A percentile compares a stretch with the other conserved stretches of the same genome.
Conservation (phyloP, 2,888 invertebrate genomes). For the Resseliella maxima region DNA sequence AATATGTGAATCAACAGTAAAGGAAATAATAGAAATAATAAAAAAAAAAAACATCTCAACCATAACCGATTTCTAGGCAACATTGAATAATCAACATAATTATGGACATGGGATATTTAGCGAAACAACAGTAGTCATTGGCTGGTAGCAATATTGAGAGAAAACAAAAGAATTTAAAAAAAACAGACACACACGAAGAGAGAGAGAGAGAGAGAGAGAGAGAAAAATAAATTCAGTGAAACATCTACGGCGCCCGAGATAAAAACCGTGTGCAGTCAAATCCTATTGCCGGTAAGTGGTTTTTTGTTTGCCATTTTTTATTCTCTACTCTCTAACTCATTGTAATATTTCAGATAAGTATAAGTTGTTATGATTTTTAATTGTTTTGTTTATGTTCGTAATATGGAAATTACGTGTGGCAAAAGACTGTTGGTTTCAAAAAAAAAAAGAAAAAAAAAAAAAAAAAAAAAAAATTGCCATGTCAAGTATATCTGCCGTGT, state of each 20-base stretch:
- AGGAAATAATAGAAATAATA: background rate
- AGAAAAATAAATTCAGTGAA: background rate
- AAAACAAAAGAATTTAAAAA: background rate
- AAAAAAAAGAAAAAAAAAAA: background rate
- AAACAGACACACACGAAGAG: background rate
- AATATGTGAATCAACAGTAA: background rate
- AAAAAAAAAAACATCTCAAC: background rate
- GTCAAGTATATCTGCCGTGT: background rate
- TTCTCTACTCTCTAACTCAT: background rate
- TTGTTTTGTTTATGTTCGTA: background rate
- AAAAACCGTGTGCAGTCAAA: background rate
- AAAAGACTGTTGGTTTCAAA: background rate
- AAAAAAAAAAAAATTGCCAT: background rate
- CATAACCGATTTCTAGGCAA: too few relatives aligned
- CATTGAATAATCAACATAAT: background rate
- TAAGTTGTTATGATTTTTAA: background rate
- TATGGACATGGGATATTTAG: background rate
- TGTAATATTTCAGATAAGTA: background rate
- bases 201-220: too few relatives aligned
- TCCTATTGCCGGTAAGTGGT: constrained; percentile 31
- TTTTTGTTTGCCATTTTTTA: background rate
- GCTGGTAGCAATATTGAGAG: background rate
- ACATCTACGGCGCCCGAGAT: background rate
- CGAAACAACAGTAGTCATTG: background rate
- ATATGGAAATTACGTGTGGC: background rate